Evolutionary conservation across 2,888 invertebrate species (phyloP).

Genomic region (Ischnus inquisitorius): DNA sequence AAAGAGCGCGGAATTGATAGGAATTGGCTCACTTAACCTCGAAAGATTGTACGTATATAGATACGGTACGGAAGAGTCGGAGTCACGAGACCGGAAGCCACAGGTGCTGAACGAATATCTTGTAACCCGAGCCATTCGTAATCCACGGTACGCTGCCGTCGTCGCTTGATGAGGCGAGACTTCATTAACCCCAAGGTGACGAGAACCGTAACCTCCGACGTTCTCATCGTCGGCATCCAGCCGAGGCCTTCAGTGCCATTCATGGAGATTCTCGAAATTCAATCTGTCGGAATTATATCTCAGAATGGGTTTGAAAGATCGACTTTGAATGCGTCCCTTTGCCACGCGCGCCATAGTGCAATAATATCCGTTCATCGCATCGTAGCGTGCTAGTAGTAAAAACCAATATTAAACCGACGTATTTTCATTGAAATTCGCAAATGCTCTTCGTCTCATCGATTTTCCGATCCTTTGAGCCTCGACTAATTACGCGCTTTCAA

Average conservation of each 20-base stretch:
- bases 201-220: conserved; percentile 46
- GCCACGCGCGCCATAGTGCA: not conserved
- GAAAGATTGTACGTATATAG: not conserved
- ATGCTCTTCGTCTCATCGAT: not conserved
- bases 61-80: not conserved
- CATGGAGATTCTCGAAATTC: conserved; percentile 57
- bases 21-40: conserved; percentile 3
- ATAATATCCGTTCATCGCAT: not conserved
- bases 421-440: not conserved
- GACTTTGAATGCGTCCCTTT: conserved; percentile 36
- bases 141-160: conserved; percentile 34
- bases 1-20: conserved; percentile 1
- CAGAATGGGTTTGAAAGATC: conserved; percentile 40
- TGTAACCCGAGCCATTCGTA: conserved; percentile 52
- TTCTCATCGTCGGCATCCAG: conserved; percentile 24
- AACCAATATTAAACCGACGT: not conserved
- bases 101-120: conserved; percentile 65
- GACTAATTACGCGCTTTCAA: not conserved
- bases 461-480: not conserved
- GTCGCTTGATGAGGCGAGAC: conserved; percentile 76
- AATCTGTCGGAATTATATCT: conserved; percentile 57
- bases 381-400: conserved; percentile 13
- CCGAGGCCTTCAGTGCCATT: conserved; percentile 25
- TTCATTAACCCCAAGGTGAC: conserved; percentile 75
- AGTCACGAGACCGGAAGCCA: conserved; percentile 57